phyloP scores from a whole-genome alignment of 2,113 vertebrate genomes.

The Athene noctua region DNA sequence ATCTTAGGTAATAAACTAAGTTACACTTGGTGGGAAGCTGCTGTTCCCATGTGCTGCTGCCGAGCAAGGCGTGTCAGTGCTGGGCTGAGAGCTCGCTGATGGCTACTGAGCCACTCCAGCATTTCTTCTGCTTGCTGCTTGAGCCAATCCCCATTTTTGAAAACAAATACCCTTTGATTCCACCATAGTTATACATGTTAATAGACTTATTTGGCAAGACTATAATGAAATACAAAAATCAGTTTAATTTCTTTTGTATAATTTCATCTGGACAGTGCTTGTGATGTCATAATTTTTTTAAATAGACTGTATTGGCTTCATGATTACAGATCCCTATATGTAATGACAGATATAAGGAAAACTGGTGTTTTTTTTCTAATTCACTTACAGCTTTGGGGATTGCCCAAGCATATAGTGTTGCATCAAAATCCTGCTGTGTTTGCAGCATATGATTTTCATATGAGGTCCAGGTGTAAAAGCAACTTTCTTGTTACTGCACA shows the following conservation, averaged over 20 bases:
- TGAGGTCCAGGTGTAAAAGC: not conserved
- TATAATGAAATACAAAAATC: not conserved
- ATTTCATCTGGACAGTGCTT: not conserved
- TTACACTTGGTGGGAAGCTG: not conserved
- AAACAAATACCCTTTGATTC: not conserved
- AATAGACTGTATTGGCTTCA: not conserved
- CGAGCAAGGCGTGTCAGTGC: not conserved
- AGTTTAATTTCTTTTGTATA: not conserved
- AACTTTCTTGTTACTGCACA: not conserved
- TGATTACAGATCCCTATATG: not conserved
- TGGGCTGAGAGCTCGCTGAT: not conserved
- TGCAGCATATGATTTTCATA: not conserved
- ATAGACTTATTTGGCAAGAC: not conserved
- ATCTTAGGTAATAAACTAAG: not conserved
- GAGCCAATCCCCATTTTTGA: not conserved
- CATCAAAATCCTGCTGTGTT: not conserved
- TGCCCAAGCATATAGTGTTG: not conserved
- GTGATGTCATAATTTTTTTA: not conserved
- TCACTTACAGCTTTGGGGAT: not conserved
- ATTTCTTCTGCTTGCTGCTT: not conserved
- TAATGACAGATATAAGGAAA: not conserved
- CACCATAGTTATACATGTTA: not conserved
- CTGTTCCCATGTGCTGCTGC: not conserved
- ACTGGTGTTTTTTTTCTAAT: not conserved
- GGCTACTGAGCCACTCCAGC: not conserved